Percentiles rank a stretch among this genome's conserved stretches.
These are phyloP conservation scores for Rhopalosiphum padi DNA, from an alignment of 1,140 invertebrate genomes.

Conservation along the genomic window DNA sequence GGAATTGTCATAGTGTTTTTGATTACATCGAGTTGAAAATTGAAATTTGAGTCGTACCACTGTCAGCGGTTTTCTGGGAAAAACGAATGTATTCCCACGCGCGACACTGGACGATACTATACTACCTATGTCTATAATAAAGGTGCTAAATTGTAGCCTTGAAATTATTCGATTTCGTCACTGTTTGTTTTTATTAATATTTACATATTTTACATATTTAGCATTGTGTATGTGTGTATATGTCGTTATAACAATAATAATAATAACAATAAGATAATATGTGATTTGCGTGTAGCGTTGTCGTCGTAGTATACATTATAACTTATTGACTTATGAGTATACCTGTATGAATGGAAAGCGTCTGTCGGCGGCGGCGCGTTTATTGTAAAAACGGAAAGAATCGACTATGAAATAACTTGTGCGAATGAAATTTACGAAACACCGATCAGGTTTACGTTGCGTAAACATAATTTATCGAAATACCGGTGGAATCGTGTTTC, in stretches of 20 bases:
- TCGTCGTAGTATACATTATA: background rate
- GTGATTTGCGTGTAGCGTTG: background rate
- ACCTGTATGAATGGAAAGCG: background rate
- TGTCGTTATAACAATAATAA: background rate
- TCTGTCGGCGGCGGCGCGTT: background rate
- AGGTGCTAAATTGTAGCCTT: background rate
- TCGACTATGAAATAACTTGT: background rate
- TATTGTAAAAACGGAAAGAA: background rate
- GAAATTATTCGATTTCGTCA: background rate
- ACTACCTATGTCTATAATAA: background rate
- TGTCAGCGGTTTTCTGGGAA: background rate
- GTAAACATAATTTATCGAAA: constrained; percentile 17
- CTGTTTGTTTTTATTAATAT: background rate
- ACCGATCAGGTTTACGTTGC: constrained; percentile 3
- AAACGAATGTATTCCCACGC: background rate
- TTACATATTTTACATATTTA: background rate
- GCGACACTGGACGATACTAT: background rate
- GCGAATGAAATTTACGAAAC: background rate
- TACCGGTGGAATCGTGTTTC: background rate
- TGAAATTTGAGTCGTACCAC: background rate
- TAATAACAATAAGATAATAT: constrained; percentile 1
- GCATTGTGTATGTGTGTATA: background rate
- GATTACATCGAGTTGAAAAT: background rate
- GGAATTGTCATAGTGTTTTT: background rate
- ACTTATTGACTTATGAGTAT: no score